Evolutionary conservation across 2,888 invertebrate genomes (phyloP), one percentile per base, ranked within the genome.

Genomic region (Ophion ellenae): DNA sequence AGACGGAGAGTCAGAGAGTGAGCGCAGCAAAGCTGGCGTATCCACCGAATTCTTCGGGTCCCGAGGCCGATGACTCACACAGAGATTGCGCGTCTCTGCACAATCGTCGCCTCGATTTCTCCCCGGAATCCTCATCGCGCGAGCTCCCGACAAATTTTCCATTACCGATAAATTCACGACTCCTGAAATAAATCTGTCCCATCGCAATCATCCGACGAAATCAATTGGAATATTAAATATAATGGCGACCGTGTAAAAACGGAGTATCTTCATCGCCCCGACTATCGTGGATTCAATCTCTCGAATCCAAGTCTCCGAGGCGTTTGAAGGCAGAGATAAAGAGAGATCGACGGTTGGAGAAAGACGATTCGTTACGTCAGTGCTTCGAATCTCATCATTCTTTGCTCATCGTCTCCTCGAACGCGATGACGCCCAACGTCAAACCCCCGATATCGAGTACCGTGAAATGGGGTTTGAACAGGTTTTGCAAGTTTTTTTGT

Each of bases 31-130:
- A 59, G 20, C n/a, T 64, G 47, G 76, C 45, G 70, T 78, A 67
- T 78, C 77, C 14, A 24, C 57, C 57, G 47, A 70, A 79, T 79
- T 79, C 78, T 63, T 79, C 59, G 70, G 70, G 70, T 70, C 45
- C 61, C 53, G 53, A 53, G n/a, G 28, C 28, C 2, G 36, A 67
- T 77, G 77, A 77, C 45, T 77, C 77, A 77, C 53, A 67, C 20
- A 24, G 10, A 36, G 57, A 20, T 36, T 4, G 36, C n/a, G 77
- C 57, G 28, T 47, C 64, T 36, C 53, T 47, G n/a, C 28, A 45
- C 17, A 66, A 40, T 53, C 32, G 28, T 47, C 70, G 53, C 53
- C 53, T 53, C 57, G 24, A 57, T 73, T 59, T 73, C 32, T 75
- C 53, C 57, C 71, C 14, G 36, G 57, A 57, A 57, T 20, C 32